phyloP scores from a whole-genome alignment of 2,113 vertebrate genomes.

The Puntigrus tetrazona region DNA sequence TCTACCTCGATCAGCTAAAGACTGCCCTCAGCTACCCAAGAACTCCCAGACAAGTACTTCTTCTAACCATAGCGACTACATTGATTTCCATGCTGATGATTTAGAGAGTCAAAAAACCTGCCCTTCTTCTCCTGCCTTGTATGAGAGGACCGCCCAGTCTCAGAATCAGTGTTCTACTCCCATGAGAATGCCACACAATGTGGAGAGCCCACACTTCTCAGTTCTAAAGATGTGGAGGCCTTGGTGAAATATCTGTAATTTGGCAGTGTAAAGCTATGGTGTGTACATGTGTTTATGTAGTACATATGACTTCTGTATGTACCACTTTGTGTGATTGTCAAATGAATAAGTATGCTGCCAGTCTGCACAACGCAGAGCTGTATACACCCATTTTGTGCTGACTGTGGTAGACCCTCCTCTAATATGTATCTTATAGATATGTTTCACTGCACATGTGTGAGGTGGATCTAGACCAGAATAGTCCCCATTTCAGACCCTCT shows the following conservation, averaged over 20 bases:
- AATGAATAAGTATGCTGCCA: background rate
- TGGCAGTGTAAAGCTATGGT: slow-evolving; percentile 11
- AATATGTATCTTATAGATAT: slow-evolving; percentile 96
- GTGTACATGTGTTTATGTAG: background rate
- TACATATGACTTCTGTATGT: background rate
- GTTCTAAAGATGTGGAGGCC: slow-evolving; percentile 88
- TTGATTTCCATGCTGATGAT: background rate
- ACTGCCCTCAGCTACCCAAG: slow-evolving; percentile 51
- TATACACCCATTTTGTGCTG: slow-evolving; percentile 23
- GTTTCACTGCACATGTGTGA: slow-evolving; percentile 83
- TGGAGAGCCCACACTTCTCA: slow-evolving; percentile 69
- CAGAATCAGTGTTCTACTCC: background rate
- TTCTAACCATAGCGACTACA: background rate
- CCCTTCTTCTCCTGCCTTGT: slow-evolving; percentile 4
- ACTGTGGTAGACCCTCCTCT: slow-evolving; percentile 74
- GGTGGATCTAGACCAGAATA: slow-evolving; percentile 78
- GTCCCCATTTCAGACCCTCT: slow-evolving; percentile 80
- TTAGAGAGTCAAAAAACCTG: background rate
- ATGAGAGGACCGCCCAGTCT: background rate
- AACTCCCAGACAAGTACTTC: slow-evolving; percentile 41
- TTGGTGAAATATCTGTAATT: slow-evolving; percentile 73
- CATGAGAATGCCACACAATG: background rate
- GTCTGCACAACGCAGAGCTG: background rate
- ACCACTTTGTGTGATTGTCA: background rate
- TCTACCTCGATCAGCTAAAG: slow-evolving; percentile 75